Evolutionary conservation across 30 jellyfish, hydroid and myxozoan genomes (phyloP), one percentile per base, ranked within the genome.

Genomic region (Turritopsis dohrnii): DNA sequence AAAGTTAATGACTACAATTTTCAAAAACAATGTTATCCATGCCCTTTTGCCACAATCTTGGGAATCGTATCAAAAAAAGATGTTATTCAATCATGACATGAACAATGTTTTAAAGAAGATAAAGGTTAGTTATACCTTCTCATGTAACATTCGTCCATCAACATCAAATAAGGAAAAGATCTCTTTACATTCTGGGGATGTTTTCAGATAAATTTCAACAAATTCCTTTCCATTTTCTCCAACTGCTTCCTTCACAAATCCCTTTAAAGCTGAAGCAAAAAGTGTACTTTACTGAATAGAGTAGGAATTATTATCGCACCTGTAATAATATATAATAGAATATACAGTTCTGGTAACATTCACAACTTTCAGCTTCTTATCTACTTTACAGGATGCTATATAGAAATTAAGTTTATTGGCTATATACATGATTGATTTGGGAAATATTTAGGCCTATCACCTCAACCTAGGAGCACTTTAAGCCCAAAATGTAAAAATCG

Each of bases 131-230:
- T 41, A 27, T 74, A 89, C 96, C 92, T 85, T 90, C 20, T 75
- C 85, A 18, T 90, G 25, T 19, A 52, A 20, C 0, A 91, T 92
- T 79, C 95, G 82, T 24, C 81, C 95, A 75, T 85, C 95, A 25
- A 77, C 89, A 66, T 83, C 97, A 54, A 90, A 71, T 18, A 85
- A 81, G 7, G 21, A 24, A 72, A 90, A 90, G 24, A 90, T 52
- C 18, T 90, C 97, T 76, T 85, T 85, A 79, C 94, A 85, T 26
- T 90, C 95, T 21, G 95, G 97, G 19, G 97, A 90, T 8, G 85
- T 52, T 65, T 52, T 83, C 84, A 90, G 65, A 72, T 81, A 90
- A 7, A 29, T 52, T 16, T 28, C 54, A 9, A 82, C 87, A 29
- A 31, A 53, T 29, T 74, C 87, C 0, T 29, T 31, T 27, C 72